Conservation (phyloP, 2,797 vertebrate species). For the Parambassis ranga region DNA sequence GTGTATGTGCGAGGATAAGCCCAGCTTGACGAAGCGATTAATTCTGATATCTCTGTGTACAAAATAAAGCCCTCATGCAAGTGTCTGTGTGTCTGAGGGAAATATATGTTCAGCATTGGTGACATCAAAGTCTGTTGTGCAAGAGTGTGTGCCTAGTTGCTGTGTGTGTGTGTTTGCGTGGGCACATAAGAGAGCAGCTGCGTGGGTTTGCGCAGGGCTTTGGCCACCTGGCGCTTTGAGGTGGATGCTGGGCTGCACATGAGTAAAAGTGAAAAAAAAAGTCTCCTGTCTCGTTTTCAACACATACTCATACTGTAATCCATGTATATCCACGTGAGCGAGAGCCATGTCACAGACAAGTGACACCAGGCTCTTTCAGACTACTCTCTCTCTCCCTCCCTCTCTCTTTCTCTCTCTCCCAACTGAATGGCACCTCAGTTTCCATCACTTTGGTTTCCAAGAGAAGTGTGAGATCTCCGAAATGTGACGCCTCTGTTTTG, state of each 20-base stretch:
- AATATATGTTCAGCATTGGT: conserved; percentile 61
- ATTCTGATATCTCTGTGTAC: conserved; percentile 71
- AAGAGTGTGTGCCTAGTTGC: conserved; percentile 51
- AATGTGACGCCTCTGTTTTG: conserved; percentile 5
- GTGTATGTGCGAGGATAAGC: conserved; percentile 73
- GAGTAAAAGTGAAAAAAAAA: conserved; percentile 71
- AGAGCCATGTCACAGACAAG: conserved; percentile 36
- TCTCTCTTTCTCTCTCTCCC: not conserved
- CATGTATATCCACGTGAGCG: conserved; percentile 26
- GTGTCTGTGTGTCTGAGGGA: conserved; percentile 41
- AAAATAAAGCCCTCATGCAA: conserved; percentile 69
- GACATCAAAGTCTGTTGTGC: conserved; percentile 73
- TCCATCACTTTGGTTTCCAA: conserved; percentile 32
- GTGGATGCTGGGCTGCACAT: conserved; percentile 64
- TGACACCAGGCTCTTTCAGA: conserved; percentile 23
- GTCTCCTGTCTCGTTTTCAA: conserved; percentile 36
- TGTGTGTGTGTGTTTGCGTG: conserved; percentile 67
- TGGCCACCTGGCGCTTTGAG: conserved; percentile 79
- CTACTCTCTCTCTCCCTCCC: not conserved
- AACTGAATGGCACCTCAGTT: conserved; percentile 33
- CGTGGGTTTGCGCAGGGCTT: conserved; percentile 74
- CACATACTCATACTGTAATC: conserved; percentile 26
- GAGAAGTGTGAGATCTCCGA: conserved; percentile 13
- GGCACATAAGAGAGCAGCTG: conserved; percentile 75
- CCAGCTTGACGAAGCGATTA: conserved; percentile 69